Base-by-base conservation (phyloP, 64 coral and sea anemone genomes). In the Dendrophyllia cribrosa region DNA sequence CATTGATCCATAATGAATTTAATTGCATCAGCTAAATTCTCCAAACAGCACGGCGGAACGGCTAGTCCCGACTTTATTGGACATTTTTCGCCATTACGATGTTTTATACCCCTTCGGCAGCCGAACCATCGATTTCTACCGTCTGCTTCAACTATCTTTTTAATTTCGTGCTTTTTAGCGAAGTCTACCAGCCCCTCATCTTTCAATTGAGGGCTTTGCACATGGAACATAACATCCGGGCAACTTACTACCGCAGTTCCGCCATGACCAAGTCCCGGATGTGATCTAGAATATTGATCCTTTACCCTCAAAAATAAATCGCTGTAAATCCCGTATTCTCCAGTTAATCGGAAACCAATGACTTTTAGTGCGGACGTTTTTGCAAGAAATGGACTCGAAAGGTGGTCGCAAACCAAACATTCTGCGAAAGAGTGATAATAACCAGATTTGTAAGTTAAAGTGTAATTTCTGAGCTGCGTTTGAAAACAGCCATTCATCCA, bases 171-270 rank as follows among this genome's bases (percentile, higher is more conserved):
- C 62, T 91, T 90, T 7, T 85, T 91, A 20, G 91, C 91, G 75
- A 99, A 99, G 2, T 82, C 72, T 17, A 86, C 48, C 4, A 94
- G 77, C 51, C 96, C 75, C 23, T 16, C 60, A 77, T 99, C 91
- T 1, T 84, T 8, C n/a, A 77, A 46, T 66, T 84, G 62, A 52
- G 66, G 52, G 47, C 51, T 58, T 21, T 88, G 76, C 13, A 70
- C 56, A 25, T 94, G 88, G 69, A 96, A 96, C 97, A 96, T 94
- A 4, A 96, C 94, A 88, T 99, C 97, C 69, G 97, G 97, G 56
- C 97, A 99, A 77, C 91, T 99, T 13, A 99, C 83, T 58, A 96
- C 86, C 25, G 75, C 46, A 52, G 64, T 75, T 70, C 79, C 73
- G 45, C 51, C 82, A 69, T 87, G 78, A 67, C 58, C 60, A 59